Percentiles rank a stretch among this genome's conserved stretches.
These are phyloP conservation scores for Anas capensis DNA, from an alignment of 2,797 vertebrate genomes.

Conservation along the genomic window DNA sequence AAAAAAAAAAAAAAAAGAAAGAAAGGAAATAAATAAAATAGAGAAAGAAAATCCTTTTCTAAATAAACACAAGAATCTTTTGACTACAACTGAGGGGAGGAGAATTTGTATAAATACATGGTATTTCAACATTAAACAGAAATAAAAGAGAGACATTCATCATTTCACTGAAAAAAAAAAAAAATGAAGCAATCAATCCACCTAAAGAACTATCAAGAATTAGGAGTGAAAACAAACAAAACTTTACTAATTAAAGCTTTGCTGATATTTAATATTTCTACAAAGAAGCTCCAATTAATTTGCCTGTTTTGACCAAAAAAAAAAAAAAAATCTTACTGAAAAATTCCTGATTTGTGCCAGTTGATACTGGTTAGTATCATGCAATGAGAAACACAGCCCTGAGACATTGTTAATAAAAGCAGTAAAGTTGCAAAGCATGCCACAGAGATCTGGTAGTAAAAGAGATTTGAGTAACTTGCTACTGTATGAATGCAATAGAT, in stretches of 20 bases:
- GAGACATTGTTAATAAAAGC: background rate
- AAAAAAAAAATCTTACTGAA: background rate
- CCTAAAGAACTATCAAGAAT: background rate
- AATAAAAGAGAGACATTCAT: background rate
- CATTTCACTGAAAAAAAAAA: background rate
- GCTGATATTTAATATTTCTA: background rate
- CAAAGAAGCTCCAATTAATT: background rate
- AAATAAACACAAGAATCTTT: background rate
- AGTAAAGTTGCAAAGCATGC: background rate
- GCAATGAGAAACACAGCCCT: fast-evolving
- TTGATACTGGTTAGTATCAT: background rate
- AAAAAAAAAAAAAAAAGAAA: too few species aligned
- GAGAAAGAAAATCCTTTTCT: background rate
- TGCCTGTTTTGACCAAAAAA: background rate
- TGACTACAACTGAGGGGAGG: background rate
- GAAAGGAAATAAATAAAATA: background rate
- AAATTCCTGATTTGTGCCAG: background rate
- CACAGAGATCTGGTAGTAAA: background rate
- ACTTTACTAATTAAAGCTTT: background rate
- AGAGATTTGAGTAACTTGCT: background rate
- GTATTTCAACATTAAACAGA: background rate
- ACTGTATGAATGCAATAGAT: background rate
- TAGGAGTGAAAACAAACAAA: too few species aligned
- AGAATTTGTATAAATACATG: background rate
- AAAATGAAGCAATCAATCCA: background rate